Percentiles rank a stretch among this genome's conserved stretches.
These are phyloP conservation scores for Atta texana DNA, from an alignment of 1,140 invertebrate species.

Conservation along the genomic window DNA sequence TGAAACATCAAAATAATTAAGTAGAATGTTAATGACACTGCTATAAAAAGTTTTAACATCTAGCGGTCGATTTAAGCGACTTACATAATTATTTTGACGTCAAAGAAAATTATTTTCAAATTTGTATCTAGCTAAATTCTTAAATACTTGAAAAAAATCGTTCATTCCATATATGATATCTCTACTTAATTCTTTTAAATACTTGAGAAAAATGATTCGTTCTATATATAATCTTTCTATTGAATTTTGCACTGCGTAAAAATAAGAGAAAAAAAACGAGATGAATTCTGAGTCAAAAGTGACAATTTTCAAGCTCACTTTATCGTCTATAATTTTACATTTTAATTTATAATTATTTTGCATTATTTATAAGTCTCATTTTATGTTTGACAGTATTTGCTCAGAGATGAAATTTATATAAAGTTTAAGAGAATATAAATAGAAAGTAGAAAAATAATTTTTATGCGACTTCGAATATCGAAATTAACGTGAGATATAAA, in stretches of 20 bases:
- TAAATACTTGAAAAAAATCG: no score
- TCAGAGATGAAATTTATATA: not conserved
- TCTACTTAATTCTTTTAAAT: not conserved
- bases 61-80: no score
- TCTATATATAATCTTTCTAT: not conserved
- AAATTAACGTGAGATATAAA: constrained; percentile 4
- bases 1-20: no score
- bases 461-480: not conserved
- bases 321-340: not conserved
- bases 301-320: not conserved
- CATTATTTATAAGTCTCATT: not conserved
- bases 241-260: not conserved
- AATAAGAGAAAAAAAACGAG: not conserved
- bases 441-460: not conserved
- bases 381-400: not conserved
- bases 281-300: not conserved
- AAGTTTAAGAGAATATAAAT: not conserved
- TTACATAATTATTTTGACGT: no score
- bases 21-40: no score
- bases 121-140: no score
- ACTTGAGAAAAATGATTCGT: no score
- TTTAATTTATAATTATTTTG: constrained; percentile 1
- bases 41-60: no score
- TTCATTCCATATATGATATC: not conserved
- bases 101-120: no score